These are phyloP conservation scores for Hyles euphorbiae DNA, from an alignment of 1,140 invertebrate species.

Conservation along the genomic window DNA sequence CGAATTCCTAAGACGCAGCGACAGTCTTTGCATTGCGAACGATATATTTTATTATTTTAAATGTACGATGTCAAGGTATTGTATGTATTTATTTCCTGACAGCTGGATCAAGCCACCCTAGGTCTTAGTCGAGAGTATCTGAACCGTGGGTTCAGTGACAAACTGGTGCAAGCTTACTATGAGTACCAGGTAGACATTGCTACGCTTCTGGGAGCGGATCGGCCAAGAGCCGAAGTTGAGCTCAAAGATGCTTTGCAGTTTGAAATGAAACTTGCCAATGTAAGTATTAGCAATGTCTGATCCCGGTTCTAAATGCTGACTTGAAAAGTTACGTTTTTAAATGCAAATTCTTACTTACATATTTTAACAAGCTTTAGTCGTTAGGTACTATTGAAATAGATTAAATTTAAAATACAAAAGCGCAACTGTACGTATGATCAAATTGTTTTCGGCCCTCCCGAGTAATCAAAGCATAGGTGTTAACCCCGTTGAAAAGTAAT, in stretches of 20 bases:
- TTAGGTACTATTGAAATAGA: no score
- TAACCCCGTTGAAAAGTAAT: slow-evolving; percentile 7
- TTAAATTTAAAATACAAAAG: no score
- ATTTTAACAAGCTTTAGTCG: no score
- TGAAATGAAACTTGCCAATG: slow-evolving; percentile 95
- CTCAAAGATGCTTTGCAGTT: slow-evolving; percentile 91
- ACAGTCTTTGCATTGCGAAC: slow-evolving; percentile 15
- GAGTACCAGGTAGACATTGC: slow-evolving; percentile 93
- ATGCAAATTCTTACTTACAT: no score
- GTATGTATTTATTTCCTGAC: slow-evolving; percentile 12
- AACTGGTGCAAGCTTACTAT: slow-evolving; percentile 87
- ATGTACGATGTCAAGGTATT: neutral
- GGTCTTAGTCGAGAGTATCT: slow-evolving; percentile 93
- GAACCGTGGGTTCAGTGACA: slow-evolving; percentile 87
- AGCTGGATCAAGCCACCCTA: slow-evolving; percentile 95
- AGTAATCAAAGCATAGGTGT: neutral
- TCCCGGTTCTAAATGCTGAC: no score
- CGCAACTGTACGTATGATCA: no score
- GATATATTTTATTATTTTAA: slow-evolving; percentile 4
- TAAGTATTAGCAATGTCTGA: slow-evolving; percentile 69
- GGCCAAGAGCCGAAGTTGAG: slow-evolving; percentile 81
- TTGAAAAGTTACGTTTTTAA: no score
- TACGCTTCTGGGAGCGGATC: slow-evolving; percentile 89
- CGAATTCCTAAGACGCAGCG: slow-evolving; percentile 13
- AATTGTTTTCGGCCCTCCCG: neutral